Percentiles rank a stretch among this genome's conserved stretches.
phyloP scores from a whole-genome alignment of 35 echinoderm and acorn worm genomes.

The Nesometra sesokonis region DNA sequence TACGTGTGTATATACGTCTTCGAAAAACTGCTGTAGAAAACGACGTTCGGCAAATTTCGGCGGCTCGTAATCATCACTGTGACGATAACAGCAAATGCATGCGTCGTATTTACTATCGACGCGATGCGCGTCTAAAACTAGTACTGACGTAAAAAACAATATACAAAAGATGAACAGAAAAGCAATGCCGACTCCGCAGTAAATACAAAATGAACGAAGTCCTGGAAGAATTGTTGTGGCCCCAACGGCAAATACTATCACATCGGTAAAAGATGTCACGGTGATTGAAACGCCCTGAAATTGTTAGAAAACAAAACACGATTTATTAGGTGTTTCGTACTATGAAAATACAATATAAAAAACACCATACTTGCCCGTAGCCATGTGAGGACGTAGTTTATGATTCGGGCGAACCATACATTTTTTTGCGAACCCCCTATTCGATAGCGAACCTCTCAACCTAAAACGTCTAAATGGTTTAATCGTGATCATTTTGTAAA shows the following conservation, averaged over 20 bases:
- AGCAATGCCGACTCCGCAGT: conserved; percentile 11
- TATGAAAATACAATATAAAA: too few relatives aligned
- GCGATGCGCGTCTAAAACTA: conserved; percentile 2
- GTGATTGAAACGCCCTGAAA: conserved; percentile 28
- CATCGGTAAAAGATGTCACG: conserved; percentile 20
- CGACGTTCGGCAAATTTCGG: background rate
- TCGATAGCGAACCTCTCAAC: too few relatives aligned
- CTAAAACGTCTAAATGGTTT: too few relatives aligned
- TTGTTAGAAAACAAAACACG: too few relatives aligned
- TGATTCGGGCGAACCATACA: too few relatives aligned
- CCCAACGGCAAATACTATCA: conserved; percentile 8
- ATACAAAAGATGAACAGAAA: conserved; percentile 24
- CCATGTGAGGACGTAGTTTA: too few relatives aligned
- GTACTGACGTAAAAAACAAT: background rate
- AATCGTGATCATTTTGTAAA: too few relatives aligned
- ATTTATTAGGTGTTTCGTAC: too few relatives aligned
- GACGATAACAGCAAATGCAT: conserved; percentile 16
- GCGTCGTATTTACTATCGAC: conserved; percentile 4
- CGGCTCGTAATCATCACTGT: background rate
- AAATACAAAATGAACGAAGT: conserved; percentile 17
- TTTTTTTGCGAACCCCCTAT: too few relatives aligned
- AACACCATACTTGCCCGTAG: too few relatives aligned
- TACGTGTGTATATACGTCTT: background rate
- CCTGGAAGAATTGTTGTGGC: conserved; percentile 14
- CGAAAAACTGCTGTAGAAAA: conserved; percentile 1